These are phyloP conservation scores for Boulengeromyrus knoepffleri DNA, from an alignment of 2,113 vertebrate species.

Conservation along the genomic window DNA sequence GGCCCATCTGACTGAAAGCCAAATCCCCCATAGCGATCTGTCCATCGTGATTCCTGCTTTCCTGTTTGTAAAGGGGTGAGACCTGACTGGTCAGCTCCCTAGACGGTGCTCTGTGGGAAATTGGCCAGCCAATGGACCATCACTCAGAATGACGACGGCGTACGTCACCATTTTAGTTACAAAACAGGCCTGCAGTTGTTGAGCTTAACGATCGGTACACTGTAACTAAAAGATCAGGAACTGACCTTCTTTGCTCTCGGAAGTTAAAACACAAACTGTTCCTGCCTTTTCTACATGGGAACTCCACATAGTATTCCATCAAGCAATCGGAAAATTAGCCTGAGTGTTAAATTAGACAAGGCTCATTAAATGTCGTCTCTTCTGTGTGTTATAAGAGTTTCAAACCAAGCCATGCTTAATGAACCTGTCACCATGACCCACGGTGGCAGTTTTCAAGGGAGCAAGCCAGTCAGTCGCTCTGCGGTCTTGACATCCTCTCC, in stretches of 20 bases:
- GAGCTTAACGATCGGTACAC: background rate
- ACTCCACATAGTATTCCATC: background rate
- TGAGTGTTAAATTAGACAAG: conserved; percentile 50
- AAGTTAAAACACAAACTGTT: background rate
- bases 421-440: conserved; percentile 49
- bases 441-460: conserved; percentile 27
- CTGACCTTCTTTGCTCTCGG: background rate
- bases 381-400: conserved; percentile 39
- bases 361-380: conserved; percentile 31
- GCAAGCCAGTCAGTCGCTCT: conserved; percentile 37
- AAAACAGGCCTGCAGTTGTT: background rate
- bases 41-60: background rate
- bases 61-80: background rate
- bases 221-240: background rate
- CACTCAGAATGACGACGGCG: conserved; percentile 9
- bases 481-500: conserved; percentile 40
- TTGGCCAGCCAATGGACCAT: background rate
- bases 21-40: background rate
- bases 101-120: background rate
- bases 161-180: background rate
- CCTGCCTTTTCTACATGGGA: background rate
- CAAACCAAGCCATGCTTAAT: conserved; percentile 50
- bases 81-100: background rate
- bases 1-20: background rate
- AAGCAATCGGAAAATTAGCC: conserved; percentile 22